These are phyloP conservation scores for Tetragonula clypearis DNA, from an alignment of 1,140 invertebrate species.

Conservation along the genomic window DNA sequence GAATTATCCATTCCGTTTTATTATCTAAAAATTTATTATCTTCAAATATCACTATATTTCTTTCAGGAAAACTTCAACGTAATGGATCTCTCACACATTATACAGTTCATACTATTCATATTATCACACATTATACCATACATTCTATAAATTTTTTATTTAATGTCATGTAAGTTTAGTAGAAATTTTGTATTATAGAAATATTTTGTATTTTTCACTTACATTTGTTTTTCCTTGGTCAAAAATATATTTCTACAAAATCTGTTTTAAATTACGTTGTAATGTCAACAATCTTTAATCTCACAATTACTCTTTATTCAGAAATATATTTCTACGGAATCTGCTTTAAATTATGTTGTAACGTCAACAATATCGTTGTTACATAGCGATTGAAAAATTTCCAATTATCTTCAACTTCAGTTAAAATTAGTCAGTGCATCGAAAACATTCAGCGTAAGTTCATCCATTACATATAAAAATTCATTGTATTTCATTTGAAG, in stretches of 20 bases:
- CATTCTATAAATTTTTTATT: neutral
- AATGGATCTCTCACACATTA: conserved; percentile 23
- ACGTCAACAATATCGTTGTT: too few species aligned
- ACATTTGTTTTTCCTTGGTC: too few species aligned
- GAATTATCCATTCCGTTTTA: neutral
- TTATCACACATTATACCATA: neutral
- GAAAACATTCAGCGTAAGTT: neutral
- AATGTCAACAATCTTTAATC: neutral
- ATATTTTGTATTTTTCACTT: neutral
- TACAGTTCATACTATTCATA: neutral
- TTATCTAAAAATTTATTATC: neutral
- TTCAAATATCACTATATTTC: conserved; percentile 18
- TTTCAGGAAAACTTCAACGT: conserved; percentile 20
- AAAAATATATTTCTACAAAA: neutral
- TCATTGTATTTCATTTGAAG: neutral
- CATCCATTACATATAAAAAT: neutral
- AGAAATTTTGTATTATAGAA: conserved; percentile 17
- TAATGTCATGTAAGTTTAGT: neutral
- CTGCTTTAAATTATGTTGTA: neutral
- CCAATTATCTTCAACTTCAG: neutral
- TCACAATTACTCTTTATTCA: neutral
- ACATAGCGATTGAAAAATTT: neutral
- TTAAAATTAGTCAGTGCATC: neutral
- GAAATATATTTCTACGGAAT: neutral
- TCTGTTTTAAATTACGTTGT: neutral